Conservation (phyloP, 2,888 invertebrate genomes). For the Athalia circularis region DNA sequence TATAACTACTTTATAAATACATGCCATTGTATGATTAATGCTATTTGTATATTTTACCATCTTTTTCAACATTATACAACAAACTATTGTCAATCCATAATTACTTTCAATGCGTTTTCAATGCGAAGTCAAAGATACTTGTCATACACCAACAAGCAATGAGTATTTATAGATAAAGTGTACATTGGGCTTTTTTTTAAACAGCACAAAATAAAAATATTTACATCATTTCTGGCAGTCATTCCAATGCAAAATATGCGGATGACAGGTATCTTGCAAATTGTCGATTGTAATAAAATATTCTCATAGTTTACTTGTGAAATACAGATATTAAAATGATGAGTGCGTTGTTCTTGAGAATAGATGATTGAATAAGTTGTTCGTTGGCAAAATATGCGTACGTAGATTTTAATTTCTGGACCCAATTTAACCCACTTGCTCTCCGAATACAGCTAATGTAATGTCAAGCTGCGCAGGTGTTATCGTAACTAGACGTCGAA, state of each 20-base stretch:
- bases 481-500: constrained; percentile 2
- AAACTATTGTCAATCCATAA: constrained; percentile 37
- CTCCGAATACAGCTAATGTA: constrained; percentile 46
- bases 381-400: constrained; percentile 21
- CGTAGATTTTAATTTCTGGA: constrained; percentile 20
- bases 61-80: constrained; percentile 21
- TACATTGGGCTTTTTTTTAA: constrained; percentile 6
- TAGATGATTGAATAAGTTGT: constrained; percentile 25
- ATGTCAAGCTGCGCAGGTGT: constrained; percentile 23
- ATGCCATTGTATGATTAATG: constrained; percentile 21
- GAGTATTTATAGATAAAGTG: constrained; percentile 29
- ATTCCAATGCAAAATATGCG: background rate
- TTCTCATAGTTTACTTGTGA: constrained; percentile 19
- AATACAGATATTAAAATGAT: constrained; percentile 26
- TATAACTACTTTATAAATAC: constrained; percentile 21
- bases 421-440: constrained; percentile 40
- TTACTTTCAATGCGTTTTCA: constrained; percentile 41
- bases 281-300: background rate
- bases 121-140: constrained; percentile 31
- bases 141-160: constrained; percentile 12
- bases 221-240: background rate
- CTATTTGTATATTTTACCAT: constrained; percentile 8
- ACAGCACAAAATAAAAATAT: background rate
- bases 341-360: constrained; percentile 29
- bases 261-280: constrained; percentile 3